Evolutionary conservation across 1,140 invertebrate genomes (phyloP), one percentile per base, ranked within the genome.

Genomic region (Papilio glaucus): DNA sequence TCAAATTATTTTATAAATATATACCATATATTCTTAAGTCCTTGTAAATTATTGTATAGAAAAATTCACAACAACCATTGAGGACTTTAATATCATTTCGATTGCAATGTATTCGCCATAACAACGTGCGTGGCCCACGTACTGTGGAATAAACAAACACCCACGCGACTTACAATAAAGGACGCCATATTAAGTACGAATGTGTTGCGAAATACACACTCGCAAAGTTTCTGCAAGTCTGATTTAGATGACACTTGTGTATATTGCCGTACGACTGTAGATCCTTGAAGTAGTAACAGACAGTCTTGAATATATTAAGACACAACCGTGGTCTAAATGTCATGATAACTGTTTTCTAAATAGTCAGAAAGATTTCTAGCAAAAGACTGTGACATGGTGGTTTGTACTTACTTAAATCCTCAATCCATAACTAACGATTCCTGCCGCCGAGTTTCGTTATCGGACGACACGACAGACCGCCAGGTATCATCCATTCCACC

Each of bases 131-230:
- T 21, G 42, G 42, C 61, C 33, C 61, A 37, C 61, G 26, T 62
- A 62, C 3, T 38, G 15, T 62, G 29, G 26, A 15, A 62, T 62
- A 62, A 49, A 49, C 45, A 49, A 49, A 62, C 61, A 15, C 61
- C 61, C 29, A 62, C 45, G 15, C 61, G 9, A 18, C 9, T 15
- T 49, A 21, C 45, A 49, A 49, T 49, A 49, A 49, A 62, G 2
- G 33, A 18, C 26, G 61, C 61, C 33, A 38, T 62, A 37, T 62
- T 37, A 6, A 62, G 10, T 53, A 15, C 45, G 13, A 62, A 33
- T 62, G 61, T 62, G 33, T 62, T 62, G n/a, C 61, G n/a, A 33
- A 49, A 49, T 49, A 49, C 29, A 45, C 42, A 41, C 39, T 18
- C 45, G 45, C 45, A 33, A 33, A 49, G 45, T 49, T 49, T 49